Evolutionary conservation across 2,797 vertebrate species (phyloP), one percentile per base, ranked within the genome.

Genomic region (Sternarchorhynchus goeldii): DNA sequence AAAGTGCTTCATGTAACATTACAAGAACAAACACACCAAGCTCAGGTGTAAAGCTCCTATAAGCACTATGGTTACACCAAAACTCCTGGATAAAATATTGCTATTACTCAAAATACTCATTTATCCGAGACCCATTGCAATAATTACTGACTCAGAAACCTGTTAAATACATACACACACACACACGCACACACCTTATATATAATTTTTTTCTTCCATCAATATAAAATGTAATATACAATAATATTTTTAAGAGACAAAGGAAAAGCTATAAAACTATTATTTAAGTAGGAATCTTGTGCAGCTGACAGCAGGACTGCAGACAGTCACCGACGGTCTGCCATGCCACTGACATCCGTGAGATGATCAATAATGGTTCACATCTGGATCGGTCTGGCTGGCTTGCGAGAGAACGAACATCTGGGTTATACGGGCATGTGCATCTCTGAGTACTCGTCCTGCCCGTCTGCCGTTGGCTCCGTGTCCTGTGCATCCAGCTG

Each of bases 381-480:
- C n/a, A 18, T 32, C 12, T 56, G 53, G 53, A 53, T 2, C 21
- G 8, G 5, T 34, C 17, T 10, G 53, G 18, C 5, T 12, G 6
- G 16, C 5, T 17, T 57, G 32, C 0, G 73, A 62, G 50, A 32
- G 62, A 20, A 32, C 7, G 73, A 57, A 41, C 62, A 7, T 6
- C 34, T 12, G 12, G 70, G 57, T 93, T 90, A 96, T 83, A 96
- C 94, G 0, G 96, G 95, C 95, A 96, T 95, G 64, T 94, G 94
- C 92, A 95, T 94, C 88, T 96, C 95, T 0, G 95, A 92, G 87
- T 97, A 96, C 82, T 96, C 95, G 0, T 96, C 95, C 83, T 94
- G 92, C 0, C 93, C 95, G 79, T 96, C 95, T 36, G 95, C 90
- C 36, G 91, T 92, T 0, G 95, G 95, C 89, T 95, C 94, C 0